Evolutionary conservation across 2,113 vertebrate species (phyloP), one percentile per base, ranked within the genome.

Genomic region (Oriolus oriolus): DNA sequence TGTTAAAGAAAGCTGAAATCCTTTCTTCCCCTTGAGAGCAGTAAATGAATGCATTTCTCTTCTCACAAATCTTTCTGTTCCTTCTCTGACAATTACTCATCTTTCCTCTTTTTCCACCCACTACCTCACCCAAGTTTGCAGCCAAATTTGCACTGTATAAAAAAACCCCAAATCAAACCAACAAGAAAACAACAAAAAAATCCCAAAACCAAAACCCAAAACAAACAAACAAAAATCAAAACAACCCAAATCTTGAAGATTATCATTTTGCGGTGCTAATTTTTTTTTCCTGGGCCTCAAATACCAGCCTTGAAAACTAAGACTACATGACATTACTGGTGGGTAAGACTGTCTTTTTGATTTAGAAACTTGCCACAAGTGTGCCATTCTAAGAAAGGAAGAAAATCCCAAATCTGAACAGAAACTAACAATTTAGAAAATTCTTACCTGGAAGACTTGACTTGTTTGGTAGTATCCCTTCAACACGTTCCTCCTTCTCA

Each of bases 361-460:
- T 64, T 84, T 47, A 69, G 30, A 88, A 85, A 76, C 4, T 2
- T 5, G 11, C 18, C 39, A 42, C 7, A n/a, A 9, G 6, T 13
- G 21, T 30, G 47, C 28, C 53, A 53, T n/a, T 75, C 26, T 61
- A 81, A 78, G 30, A 76, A 75, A 57, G 21, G 0, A 87, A 75
- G 8, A 69, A 94, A 88, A 76, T 27, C 10, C 5, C 26, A 60
- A 35, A 63, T 21, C 6, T 52, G 2, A 63, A 71, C 22, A 9
- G 16, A 53, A 90, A 65, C 11, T 4, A 73, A 17, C 4, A 2
- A 54, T 54, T 53, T 37, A 59, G 20, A 86, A 85, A 83, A 49
- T 54, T 84, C 96, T 96, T 87, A 98, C 98, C 98, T 97, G 97
- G 79, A 96, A 93, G 85, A 95, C 57, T 83, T 44, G 87, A 52